These are phyloP conservation scores for Cryptomyrus ogoouensis DNA, from an alignment of 2,113 vertebrate species.

Conservation along the genomic window DNA sequence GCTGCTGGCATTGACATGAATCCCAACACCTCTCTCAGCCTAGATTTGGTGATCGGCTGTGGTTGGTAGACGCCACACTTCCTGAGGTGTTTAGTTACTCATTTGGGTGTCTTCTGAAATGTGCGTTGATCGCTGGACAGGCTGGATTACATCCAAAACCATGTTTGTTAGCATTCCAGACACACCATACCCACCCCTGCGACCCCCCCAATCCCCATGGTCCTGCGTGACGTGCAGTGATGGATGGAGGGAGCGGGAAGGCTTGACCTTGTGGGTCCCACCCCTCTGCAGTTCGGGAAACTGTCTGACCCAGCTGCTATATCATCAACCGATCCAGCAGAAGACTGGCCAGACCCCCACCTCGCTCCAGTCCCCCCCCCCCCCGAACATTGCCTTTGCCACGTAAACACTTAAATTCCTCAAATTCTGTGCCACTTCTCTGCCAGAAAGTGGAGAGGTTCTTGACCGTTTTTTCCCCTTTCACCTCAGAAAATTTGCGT, in stretches of 20 bases:
- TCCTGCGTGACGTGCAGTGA: background rate
- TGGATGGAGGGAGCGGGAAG: background rate
- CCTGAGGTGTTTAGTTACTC: background rate
- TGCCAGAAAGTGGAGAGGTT: background rate
- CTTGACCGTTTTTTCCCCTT: background rate
- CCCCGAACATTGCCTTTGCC: background rate
- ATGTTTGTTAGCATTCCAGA: background rate
- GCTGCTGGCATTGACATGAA: background rate
- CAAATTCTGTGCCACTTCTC: background rate
- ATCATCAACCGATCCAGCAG: background rate
- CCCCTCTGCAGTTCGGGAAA: background rate
- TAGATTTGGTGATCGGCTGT: background rate
- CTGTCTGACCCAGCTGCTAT: background rate
- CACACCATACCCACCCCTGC: background rate
- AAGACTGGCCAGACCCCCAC: background rate
- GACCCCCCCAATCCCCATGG: background rate
- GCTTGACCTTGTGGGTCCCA: background rate
- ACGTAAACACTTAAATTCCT: background rate
- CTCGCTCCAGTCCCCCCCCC: background rate
- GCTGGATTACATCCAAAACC: background rate
- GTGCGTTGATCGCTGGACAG: background rate
- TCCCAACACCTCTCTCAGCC: background rate
- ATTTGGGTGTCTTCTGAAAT: background rate
- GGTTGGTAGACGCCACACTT: background rate
- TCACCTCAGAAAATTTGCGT: background rate